Evolutionary conservation across 1,140 invertebrate species (phyloP), one percentile per base, ranked within the genome.

Genomic region (Zaprionus vittiger): DNA sequence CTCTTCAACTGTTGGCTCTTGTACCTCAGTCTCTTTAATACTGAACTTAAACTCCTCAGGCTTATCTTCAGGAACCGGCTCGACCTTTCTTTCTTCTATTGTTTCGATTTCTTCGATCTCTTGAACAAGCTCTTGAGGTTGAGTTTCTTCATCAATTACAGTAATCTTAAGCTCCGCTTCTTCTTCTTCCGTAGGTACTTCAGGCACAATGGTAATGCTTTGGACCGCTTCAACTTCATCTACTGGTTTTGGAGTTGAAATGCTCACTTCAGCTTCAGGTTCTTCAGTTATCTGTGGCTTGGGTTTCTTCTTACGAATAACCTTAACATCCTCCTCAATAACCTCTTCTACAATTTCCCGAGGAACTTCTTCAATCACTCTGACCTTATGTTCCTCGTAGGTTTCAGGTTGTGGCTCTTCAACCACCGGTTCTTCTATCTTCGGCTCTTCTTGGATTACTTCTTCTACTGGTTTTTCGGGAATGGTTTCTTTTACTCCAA

Each of bases 281-380:
- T 91, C 82, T 52, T 92, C 86, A 6, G 44, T 65, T n/a, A 80
- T 56, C 57, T 79, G 54, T 34, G 72, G 77, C 49, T 83, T 89
- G 15, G 78, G 81, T 47, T 92, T 91, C 84, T 85, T 92, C 52
- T 91, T 92, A 24, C 81, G 79, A 24, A 76, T 81, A 20, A 92
- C 68, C 38, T 64, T 91, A 4, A 92, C 69, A 26, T 80, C 77
- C 49, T 92, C 84, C 72, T 80, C 80, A 14, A 80, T 37, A 12
- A 89, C 73, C 68, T 90, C 91, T 14, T 92, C 87, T 0, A 92
- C 73, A 4, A 86, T 6, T 77, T 91, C 84, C 6, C 73, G 72
- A 2, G 86, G 86, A 14, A 74, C 78, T 76, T 92, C 85, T 37
- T 91, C 87, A 69, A 91, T 83, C 1, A 91, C 87, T 34, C 66